Evolutionary conservation across 2,888 invertebrate genomes (phyloP), one percentile per base, ranked within the genome.

Genomic region (Nudaria mundana): DNA sequence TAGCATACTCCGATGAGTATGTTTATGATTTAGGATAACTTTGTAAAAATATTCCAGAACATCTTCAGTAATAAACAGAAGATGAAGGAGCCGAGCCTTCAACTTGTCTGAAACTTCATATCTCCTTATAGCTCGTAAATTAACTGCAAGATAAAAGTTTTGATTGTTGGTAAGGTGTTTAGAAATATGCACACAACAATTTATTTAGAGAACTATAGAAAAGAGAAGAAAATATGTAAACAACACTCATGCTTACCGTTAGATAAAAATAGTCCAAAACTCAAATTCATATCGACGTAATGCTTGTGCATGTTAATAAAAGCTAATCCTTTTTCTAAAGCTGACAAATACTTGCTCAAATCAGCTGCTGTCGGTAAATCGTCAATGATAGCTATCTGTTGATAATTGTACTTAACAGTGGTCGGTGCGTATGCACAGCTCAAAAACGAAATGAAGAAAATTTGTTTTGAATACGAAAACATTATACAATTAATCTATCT

Each of bases 231-330:
- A n/a, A n/a, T n/a, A n/a, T n/a, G n/a, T n/a, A n/a, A n/a, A n/a
- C n/a, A n/a, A n/a, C n/a, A n/a, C n/a, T n/a, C n/a, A 10, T 16
- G 15, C 35, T 40, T 67, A 83, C 83, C 81, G 11, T 68, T 69
- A 2, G 62, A 40, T 15, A 83, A 40, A 59, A 81, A 79, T 41
- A 82, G 44, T 23, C 79, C 83, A 29, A 76, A 76, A 8, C 48
- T 61, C 18, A 71, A 57, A 52, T 71, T 69, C 8, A 72, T 34
- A 55, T 82, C 75, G 23, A 78, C 43, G 23, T 67, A 55, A 32
- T 58, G 14, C 45, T 56, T 63, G 44, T 73, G 46, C 10, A 42
- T 38, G 6, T 30, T 6, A 34, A 52, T 55, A 60, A 70, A 81
- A 8, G 60, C 43, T 8, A 69, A 35, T 5, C 67, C 43, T 30